phyloP scores from a whole-genome alignment of 2,797 vertebrate species.

The Esox lucius region DNA sequence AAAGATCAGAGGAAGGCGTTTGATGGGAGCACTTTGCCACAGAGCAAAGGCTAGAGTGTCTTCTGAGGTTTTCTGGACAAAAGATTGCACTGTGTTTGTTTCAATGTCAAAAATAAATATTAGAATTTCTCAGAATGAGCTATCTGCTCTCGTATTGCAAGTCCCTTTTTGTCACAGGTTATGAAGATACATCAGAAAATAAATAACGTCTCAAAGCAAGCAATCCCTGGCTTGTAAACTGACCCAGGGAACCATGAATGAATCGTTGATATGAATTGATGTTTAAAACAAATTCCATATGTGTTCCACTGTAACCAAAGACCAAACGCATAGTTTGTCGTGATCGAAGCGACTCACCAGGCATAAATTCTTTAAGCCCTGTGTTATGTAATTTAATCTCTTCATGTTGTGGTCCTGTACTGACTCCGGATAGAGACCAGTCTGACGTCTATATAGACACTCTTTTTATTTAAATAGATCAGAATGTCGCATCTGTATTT shows the following conservation, averaged over 20 bases:
- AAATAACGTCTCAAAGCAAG: constrained; percentile 31
- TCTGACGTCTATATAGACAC: too few species aligned
- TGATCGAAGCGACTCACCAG: constrained; percentile 41
- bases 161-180: constrained; percentile 27
- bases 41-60: neutral
- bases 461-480: too few species aligned
- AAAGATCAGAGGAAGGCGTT: neutral
- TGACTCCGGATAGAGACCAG: constrained; percentile 13
- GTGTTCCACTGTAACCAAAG: constrained; percentile 39
- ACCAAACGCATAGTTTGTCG: constrained; percentile 20
- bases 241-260: constrained; percentile 16
- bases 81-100: neutral
- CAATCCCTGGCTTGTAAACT: constrained; percentile 13
- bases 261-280: constrained; percentile 50
- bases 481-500: neutral
- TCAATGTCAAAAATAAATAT: neutral
- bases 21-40: neutral
- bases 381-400: constrained; percentile 50
- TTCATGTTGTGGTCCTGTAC: constrained; percentile 35
- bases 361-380: constrained; percentile 39
- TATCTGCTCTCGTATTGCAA: constrained; percentile 7
- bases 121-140: neutral
- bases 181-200: constrained; percentile 36
- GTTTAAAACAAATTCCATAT: constrained; percentile 52
- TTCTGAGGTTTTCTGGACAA: neutral